Base-by-base conservation (phyloP, 2,113 vertebrate species). In the Eurystomus gularis region DNA sequence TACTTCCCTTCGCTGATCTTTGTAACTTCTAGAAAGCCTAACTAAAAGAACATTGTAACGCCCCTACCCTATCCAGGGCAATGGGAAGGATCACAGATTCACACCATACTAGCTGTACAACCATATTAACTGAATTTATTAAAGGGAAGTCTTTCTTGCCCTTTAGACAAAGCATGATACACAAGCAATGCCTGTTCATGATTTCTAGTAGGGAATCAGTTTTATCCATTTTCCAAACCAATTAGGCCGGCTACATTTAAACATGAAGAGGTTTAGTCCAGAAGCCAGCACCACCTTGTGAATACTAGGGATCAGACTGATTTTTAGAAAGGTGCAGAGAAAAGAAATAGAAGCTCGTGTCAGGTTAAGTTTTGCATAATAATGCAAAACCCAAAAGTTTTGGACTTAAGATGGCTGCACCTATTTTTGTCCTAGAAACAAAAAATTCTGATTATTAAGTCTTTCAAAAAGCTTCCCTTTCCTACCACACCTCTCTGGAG, bases 141-240 rank as follows among this genome's bases (percentile, higher is more conserved):
- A 69, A 57, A 11, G 6, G 7, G n/a, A 60, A 11, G 11, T 29
- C 33, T 40, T 44, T 73, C 71, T 51, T 75, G 40, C 6, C 44
- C 9, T 35, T 71, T 23, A 61, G 24, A 70, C 15, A 80, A 77
- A 31, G 17, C 17, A 79, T 31, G 7, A 37, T 2, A 64, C 6
- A 52, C 24, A 60, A 0, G 2, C 19, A 72, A 64, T 8, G 26
- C 28, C 26, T 1, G 4, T 17, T 77, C 39, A n/a, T 3, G 2
- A 25, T 55, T 80, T 51, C 29, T 68, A 80, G 8, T 3, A 77
- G 2, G 7, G 4, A 64, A 75, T 58, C 18, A 28, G 5, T 29
- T 88, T 80, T 31, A 64, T 11, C 58, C 3, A n/a, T 54, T 51
- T 77, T 66, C 48, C 25, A 54, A 89, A 86, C n/a, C 11, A 48